Evolutionary conservation across 2,888 invertebrate species (phyloP).

Genomic region (Lordiphosa fenestrarum): DNA sequence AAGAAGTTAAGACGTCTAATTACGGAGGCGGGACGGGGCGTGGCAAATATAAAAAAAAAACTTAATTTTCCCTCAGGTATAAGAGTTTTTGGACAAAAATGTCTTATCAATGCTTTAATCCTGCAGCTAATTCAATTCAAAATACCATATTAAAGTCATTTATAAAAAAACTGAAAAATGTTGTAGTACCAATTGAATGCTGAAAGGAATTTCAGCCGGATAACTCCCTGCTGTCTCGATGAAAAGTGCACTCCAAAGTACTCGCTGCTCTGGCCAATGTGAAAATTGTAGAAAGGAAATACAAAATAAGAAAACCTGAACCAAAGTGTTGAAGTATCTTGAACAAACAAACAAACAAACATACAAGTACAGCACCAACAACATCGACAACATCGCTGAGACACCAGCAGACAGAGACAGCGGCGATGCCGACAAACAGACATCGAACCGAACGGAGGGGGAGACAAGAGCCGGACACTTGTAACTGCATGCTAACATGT

Average conservation of each 20-base stretch:
- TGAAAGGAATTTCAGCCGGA: constrained; percentile 4
- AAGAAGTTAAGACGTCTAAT: too few species aligned
- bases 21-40: too few species aligned
- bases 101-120: too few species aligned
- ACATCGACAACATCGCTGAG: constrained; percentile 23
- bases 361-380: constrained; percentile 26
- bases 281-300: constrained; percentile 59
- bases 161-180: not conserved
- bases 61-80: too few species aligned
- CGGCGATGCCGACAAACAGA: constrained; percentile 41
- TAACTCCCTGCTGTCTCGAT: constrained; percentile 29
- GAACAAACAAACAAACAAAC: constrained; percentile 58
- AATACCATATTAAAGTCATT: not conserved
- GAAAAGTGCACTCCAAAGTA: constrained; percentile 32
- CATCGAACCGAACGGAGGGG: too few species aligned
- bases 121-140: too few species aligned
- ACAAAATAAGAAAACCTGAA: constrained; percentile 36
- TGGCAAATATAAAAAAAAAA: too few species aligned
- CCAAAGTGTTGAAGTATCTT: constrained; percentile 62
- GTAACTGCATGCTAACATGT: constrained; percentile 69
- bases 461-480: constrained; percentile 45
- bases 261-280: constrained; percentile 20
- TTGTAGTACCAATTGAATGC: constrained; percentile 2
- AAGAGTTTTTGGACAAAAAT: too few species aligned
- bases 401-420: constrained; percentile 20